A percentile compares a stretch with the other conserved stretches of the same genome.
phyloP scores from a whole-genome alignment of 2,888 invertebrate species.

The Scaptodrosophila latifasciaeformis region DNA sequence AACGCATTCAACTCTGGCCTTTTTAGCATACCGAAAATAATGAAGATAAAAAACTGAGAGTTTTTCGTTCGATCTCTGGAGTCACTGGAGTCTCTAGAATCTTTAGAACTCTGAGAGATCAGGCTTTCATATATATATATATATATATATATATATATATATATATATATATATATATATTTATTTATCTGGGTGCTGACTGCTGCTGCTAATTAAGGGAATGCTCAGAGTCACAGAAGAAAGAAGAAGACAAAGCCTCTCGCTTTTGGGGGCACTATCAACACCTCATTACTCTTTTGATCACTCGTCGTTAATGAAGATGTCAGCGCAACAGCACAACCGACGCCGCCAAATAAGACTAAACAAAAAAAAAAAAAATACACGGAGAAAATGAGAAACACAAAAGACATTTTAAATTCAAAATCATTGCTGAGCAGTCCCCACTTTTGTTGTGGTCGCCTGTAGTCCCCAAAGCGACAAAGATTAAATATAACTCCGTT shows the following conservation, averaged over 20 bases:
- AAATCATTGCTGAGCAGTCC: constrained; percentile 64
- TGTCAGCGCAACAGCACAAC: constrained; percentile 56
- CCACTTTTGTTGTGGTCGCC: constrained; percentile 27
- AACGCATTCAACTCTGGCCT: constrained; percentile 27
- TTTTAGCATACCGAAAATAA: constrained; percentile 2
- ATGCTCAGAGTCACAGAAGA: too few relatives aligned
- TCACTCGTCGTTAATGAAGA: constrained; percentile 71
- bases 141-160: too few relatives aligned
- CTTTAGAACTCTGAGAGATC: too few relatives aligned
- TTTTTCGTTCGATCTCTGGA: too few relatives aligned
- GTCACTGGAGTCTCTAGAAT: too few relatives aligned
- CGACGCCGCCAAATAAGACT: constrained; percentile 14
- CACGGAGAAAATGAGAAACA: too few relatives aligned
- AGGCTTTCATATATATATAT: too few relatives aligned
- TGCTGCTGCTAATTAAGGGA: constrained; percentile 51
- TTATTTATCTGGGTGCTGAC: too few relatives aligned
- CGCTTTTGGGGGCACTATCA: constrained; percentile 71
- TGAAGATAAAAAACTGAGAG: not conserved
- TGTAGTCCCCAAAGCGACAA: constrained; percentile 54
- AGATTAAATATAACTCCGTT: constrained; percentile 62
- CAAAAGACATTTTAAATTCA: constrained; percentile 53
- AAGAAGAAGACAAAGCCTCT: too few relatives aligned
- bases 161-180: too few relatives aligned
- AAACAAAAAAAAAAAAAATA: too few relatives aligned
- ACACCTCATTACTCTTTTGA: constrained; percentile 73